phyloP scores from a whole-genome alignment of 1,140 invertebrate genomes.

The Brachionus rubens region DNA sequence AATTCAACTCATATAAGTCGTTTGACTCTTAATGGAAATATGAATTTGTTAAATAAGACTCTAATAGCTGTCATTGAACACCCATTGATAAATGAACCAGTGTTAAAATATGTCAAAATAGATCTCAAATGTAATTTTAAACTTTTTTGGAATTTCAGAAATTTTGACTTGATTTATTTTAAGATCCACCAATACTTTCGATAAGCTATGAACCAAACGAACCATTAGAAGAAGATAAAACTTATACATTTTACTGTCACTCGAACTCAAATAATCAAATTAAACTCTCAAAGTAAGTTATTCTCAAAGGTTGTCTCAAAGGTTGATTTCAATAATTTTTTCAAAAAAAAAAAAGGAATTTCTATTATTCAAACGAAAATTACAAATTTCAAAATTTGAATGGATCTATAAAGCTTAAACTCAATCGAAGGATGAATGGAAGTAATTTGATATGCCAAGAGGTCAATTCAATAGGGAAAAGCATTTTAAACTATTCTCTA shows the following conservation, averaged over 20 bases:
- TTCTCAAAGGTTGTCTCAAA: background rate
- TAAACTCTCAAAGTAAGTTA: background rate
- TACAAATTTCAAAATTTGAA: conserved; percentile 14
- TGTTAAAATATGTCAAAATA: background rate
- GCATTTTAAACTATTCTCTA: conserved; percentile 3
- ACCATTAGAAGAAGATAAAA: conserved; percentile 22
- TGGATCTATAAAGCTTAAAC: background rate
- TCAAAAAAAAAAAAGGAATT: background rate
- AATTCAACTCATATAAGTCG: background rate
- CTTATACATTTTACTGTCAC: conserved; percentile 11
- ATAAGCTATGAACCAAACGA: background rate
- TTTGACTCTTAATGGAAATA: background rate
- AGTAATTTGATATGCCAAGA: background rate
- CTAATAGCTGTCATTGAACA: conserved; percentile 1
- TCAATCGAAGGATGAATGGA: conserved; percentile 12
- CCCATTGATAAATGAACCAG: background rate
- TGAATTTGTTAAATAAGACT: background rate
- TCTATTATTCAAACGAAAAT: conserved; percentile 5
- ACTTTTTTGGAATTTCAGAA: background rate
- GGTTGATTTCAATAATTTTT: background rate
- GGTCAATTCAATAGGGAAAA: conserved; percentile 7
- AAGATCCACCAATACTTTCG: conserved; percentile 23
- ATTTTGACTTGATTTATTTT: background rate
- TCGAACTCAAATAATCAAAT: background rate
- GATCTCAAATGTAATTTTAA: background rate